Evolutionary conservation across 2,888 invertebrate species (phyloP).

Genomic region (Drosophila crucigera): DNA sequence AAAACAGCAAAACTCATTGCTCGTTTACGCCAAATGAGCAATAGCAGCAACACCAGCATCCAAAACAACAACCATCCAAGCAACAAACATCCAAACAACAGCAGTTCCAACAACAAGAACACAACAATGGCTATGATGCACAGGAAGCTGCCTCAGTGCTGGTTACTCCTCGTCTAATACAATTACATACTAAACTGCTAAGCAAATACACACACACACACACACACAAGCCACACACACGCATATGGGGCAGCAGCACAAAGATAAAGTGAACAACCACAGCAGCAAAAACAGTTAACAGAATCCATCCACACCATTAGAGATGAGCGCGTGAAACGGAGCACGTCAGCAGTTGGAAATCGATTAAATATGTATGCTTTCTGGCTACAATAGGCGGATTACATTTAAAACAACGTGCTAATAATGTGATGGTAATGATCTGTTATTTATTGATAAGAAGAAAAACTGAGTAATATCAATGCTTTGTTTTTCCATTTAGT

Average conservation of each 20-base stretch:
- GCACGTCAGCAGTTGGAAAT: neutral
- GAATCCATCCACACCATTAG: conserved; percentile 14
- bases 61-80: conserved; percentile 31
- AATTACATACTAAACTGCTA: conserved; percentile 64
- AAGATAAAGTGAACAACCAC: conserved; percentile 41
- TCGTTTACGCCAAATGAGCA: conserved; percentile 66
- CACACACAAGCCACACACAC: neutral
- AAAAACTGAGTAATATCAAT: neutral
- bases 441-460: neutral
- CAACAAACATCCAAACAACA: conserved; percentile 32
- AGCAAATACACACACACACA: conserved; percentile 21
- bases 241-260: conserved; percentile 1
- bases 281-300: conserved; percentile 15
- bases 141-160: conserved; percentile 67
- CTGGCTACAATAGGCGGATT: neutral
- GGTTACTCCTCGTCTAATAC: conserved; percentile 71
- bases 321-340: conserved; percentile 38
- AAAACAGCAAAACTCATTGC: conserved; percentile 64
- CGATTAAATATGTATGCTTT: neutral
- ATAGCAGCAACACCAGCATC: conserved; percentile 20
- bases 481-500: neutral
- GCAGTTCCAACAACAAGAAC: conserved; percentile 29
- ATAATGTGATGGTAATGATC: neutral
- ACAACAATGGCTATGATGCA: conserved; percentile 42
- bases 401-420: neutral